These are phyloP conservation scores for Apodemus agrarius DNA, from an alignment of 2,797 vertebrate species.

Conservation along the genomic window DNA sequence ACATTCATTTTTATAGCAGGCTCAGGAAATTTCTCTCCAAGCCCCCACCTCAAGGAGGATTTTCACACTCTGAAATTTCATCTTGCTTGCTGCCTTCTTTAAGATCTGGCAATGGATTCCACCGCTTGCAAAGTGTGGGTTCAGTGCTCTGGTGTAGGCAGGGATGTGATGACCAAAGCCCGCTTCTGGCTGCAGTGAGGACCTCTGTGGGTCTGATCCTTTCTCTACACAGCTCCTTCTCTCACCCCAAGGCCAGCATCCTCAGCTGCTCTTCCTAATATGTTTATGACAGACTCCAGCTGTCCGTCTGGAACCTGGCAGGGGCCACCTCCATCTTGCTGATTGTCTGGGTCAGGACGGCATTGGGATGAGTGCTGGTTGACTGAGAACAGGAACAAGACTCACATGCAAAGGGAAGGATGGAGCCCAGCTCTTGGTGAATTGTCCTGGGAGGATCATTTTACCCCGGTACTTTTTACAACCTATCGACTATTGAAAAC, in stretches of 20 bases:
- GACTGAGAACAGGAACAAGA: not conserved
- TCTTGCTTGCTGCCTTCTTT: not conserved
- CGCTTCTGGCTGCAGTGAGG: not conserved
- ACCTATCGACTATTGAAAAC: not conserved
- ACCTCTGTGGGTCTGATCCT: no score
- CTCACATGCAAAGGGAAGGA: not conserved
- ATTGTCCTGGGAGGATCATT: not conserved
- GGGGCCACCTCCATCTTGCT: not conserved
- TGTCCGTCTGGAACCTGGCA: not conserved
- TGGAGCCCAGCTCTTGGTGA: not conserved
- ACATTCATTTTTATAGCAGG: constrained; percentile 49
- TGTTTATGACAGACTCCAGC: not conserved
- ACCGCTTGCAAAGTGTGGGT: not conserved
- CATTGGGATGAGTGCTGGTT: not conserved
- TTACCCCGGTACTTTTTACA: not conserved
- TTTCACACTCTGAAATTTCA: not conserved
- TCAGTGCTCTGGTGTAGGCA: not conserved
- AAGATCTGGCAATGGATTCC: not conserved
- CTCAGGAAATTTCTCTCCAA: not conserved
- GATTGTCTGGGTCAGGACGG: not conserved
- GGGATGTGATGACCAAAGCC: not conserved
- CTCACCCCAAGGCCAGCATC: no score
- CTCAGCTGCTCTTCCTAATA: not conserved
- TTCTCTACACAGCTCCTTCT: accelerated
- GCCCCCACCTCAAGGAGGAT: not conserved